Evolutionary conservation across 37 sponge, comb jelly and placozoan genomes (phyloP).

Genomic region (Aplysina aerophoba): DNA sequence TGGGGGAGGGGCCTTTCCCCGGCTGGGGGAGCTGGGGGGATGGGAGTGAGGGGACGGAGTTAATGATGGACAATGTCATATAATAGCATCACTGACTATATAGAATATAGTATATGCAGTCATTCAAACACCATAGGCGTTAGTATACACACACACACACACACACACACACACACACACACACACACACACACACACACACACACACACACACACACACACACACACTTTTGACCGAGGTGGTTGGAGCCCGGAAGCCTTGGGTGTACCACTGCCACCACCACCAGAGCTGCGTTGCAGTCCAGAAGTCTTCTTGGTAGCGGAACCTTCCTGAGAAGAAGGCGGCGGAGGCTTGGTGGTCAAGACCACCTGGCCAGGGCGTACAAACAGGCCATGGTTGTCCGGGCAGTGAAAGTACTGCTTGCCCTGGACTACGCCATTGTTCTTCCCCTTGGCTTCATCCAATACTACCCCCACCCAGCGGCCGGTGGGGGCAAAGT

Average conservation of each 20-base stretch:
- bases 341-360: neutral
- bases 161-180: conserved; percentile 2
- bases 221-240: conserved; percentile 34
- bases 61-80: neutral
- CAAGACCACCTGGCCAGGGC: conserved; percentile 50
- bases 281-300: neutral
- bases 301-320: neutral
- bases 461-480: conserved; percentile 95
- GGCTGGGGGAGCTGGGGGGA: too few species aligned
- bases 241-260: conserved; percentile 24
- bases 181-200: neutral
- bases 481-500: conserved; percentile 89
- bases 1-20: too few species aligned
- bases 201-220: neutral
- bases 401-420: conserved; percentile 83
- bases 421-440: conserved; percentile 87
- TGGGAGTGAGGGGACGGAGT: too few species aligned
- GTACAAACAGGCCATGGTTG: conserved; percentile 88
- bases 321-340: neutral
- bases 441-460: conserved; percentile 92
- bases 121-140: too few species aligned
- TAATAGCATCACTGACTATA: too few species aligned
- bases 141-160: neutral
- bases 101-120: too few species aligned
- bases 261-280: neutral